Evolutionary conservation across 2,797 vertebrate species (phyloP), one percentile per base, ranked within the genome.

Genomic region (Peromyscus aztecus): DNA sequence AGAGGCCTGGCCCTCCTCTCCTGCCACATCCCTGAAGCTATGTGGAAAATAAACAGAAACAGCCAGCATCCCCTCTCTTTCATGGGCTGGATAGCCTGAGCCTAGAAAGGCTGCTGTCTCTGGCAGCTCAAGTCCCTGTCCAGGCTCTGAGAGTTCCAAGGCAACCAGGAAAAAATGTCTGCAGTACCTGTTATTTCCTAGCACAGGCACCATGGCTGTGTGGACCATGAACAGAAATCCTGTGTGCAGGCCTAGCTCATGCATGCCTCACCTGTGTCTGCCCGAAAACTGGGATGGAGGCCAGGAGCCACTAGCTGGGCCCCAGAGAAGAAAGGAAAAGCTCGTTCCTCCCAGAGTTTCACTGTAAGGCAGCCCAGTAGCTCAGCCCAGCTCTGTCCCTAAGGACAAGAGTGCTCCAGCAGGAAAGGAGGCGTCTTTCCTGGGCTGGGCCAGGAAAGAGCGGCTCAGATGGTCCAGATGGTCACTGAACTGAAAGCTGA

Each of bases 371-470:
- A 75, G 76, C 63, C 86, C 27, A 27, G 83, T 69, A 59, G 92
- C 49, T 34, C 61, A 37, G 78, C 69, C 71, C 52, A 2, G 88
- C 91, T 31, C 84, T 57, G 71, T 90, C 88, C 94, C 83, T 23
- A 69, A 96, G 86, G 86, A 52, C 57, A 4, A 76, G 85, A 84
- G 91, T 37, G 23, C 43, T 17, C 89, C 71, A 4, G n/a, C 91
- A 96, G 93, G 96, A 95, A 91, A 95, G 93, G 89, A 92, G 84
- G 91, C 0, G 1, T 76, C 94, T 75, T 87, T 85, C 92, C 89
- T 11, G 3, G 63, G 73, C 63, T 71, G 52, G 57, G 95, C 67
- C 97, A 94, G 97, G 95, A 97, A 97, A 91, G 87, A 95, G 89
- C 4, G 0, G 78, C 92, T 89, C 12, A 17, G 73, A 92, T 57